phyloP scores from a whole-genome alignment of 2,113 vertebrate species.

The Vulpes ferrilata region DNA sequence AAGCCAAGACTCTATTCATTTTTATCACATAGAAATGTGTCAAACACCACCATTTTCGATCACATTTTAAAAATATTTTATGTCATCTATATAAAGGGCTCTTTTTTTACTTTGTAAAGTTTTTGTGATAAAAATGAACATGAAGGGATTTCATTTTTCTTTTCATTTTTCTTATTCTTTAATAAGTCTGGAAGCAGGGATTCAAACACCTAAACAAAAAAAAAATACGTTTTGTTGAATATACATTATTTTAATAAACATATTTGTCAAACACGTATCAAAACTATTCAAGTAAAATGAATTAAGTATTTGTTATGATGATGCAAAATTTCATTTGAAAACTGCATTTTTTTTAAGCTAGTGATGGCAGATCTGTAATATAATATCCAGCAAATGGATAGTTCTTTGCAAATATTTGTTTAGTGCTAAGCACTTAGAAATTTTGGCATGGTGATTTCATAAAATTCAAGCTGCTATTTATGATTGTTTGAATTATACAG shows the following conservation, averaged over 20 bases:
- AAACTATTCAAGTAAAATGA: not conserved
- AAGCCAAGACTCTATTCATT: not conserved
- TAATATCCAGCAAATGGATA: slow-evolving; percentile 66
- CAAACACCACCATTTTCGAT: not conserved
- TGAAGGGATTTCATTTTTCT: not conserved
- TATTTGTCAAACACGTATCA: not conserved
- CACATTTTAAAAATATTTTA: slow-evolving; percentile 46
- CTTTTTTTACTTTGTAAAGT: slow-evolving; percentile 28
- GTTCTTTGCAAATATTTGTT: slow-evolving; percentile 79
- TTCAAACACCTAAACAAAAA: not conserved
- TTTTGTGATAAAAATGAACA: not conserved
- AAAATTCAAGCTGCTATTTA: slow-evolving; percentile 73
- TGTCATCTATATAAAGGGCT: not conserved
- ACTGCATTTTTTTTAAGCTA: slow-evolving; percentile 4
- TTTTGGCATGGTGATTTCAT: slow-evolving; percentile 65
- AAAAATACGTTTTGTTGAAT: not conserved
- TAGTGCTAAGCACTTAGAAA: slow-evolving; percentile 65
- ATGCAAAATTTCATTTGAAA: slow-evolving; percentile 62
- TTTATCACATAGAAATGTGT: not conserved
- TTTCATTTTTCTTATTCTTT: not conserved
- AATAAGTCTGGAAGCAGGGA: not conserved
- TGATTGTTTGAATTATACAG: slow-evolving; percentile 81
- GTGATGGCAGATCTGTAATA: not conserved
- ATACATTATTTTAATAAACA: not conserved
- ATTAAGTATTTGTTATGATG: not conserved